Evolutionary conservation across 2,113 vertebrate species (phyloP), one percentile per base, ranked within the genome.

Genomic region (Pica pica): DNA sequence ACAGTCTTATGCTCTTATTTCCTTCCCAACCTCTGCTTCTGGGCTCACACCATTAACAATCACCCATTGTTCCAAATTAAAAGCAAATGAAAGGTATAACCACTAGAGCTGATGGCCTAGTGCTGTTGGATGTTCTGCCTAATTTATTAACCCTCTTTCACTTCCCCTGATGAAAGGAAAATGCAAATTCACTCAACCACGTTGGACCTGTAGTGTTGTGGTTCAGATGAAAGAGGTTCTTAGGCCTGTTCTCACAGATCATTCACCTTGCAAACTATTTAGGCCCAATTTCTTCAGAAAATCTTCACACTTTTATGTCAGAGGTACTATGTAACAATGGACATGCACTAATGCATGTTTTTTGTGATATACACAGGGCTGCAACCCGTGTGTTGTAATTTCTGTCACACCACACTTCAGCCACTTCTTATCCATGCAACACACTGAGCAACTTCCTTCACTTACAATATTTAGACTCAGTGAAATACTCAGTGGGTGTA

Each of bases 331-430:
- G 30, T 33, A 60, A 44, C 20, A 56, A 8, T 2, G 1, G 21
- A 49, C 33, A 17, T 23, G 12, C 31, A 49, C 2, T 1, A 0
- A 71, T 59, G 30, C 9, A 46, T 1, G 1, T 21, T 65, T 63
- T 47, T 17, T 64, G 31, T 11, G 12, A 67, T 10, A 39, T 49
- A 63, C 74, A 39, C 12, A 81, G 11, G n/a, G 16, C n/a, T 53
- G n/a, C 46, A 16, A 74, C 9, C 5, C 5, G 28, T 17, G 7
- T 27, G 23, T 24, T 56, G 16, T 52, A 26, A 64, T 71, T 65
- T 76, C 24, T 44, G 20, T 67, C 27, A 64, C 9, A 39, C 16
- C 60, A 64, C 30, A 15, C 6, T 92, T 79, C 28, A 76, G 16
- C 23, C 9, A 17, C 22, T 47, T 69, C 52, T 79, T 7, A 5